Evolutionary conservation across 1,140 invertebrate genomes (phyloP), one percentile per base, ranked within the genome.

Genomic region (Zaprionus ornatus): DNA sequence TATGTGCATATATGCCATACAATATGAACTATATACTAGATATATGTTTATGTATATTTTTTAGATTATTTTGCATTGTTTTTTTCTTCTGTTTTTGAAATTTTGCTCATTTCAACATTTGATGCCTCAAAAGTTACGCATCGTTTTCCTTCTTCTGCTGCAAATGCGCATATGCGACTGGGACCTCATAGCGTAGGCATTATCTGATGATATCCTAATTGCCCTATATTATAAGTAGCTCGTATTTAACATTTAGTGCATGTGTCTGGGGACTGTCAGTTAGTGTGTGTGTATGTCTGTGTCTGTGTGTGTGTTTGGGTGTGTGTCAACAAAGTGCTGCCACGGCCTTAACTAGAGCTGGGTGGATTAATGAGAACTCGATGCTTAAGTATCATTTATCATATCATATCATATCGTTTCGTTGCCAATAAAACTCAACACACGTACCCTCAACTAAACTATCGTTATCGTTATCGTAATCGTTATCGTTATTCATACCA

Each of bases 371-470:
- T 75, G 59, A 71, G 69, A 81, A 76, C 48, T 85, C 67, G 77
- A 75, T 75, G 79, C 79, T 71, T 88, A 83, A 65, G 42, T 76
- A 69, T 81, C 59, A 48, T 61, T 55, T 74, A 68, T 73, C 37
- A 35, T 61, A 40, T 62, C 29, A 57, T 57, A 25, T 48, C 60
- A 76, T 62, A 63, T 77, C 69, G 32, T 55, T 66, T 87, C 85
- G 85, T 84, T 88, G 85, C 84, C 81, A 90, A 88, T 85, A 85
- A 85, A 88, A 85, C 81, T 90, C 85, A 88, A 90, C 84, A 88
- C 79, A 83, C 82, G 82, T 82, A 80, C 72, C 66, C 72, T 77
- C 76, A 82, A 73, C 79, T 85, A 73, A 85, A 73, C 82, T 72
- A 78, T 60, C 54, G 55, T 60, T 68, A 71, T 64, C 68, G 68